Percentiles rank a stretch among this genome's conserved stretches.
phyloP scores from a whole-genome alignment of 2,113 vertebrate species.

The Hypanus sabinus region DNA sequence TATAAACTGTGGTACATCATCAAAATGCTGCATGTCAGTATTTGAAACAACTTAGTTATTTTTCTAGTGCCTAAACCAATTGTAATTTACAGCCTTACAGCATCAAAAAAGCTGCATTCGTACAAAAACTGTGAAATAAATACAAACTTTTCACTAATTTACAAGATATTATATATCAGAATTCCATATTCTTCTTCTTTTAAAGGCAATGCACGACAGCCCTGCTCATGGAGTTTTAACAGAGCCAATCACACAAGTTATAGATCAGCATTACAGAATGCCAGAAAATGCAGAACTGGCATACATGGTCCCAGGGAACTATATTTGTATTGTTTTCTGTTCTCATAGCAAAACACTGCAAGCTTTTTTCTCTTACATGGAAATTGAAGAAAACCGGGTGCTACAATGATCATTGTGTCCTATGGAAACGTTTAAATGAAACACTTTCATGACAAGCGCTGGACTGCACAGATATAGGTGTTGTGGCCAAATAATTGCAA shows the following conservation, averaged over 20 bases:
- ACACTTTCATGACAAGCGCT: background rate
- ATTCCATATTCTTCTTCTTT: background rate
- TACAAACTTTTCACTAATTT: too few relatives aligned
- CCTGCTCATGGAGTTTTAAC: background rate
- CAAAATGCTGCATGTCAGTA: too few relatives aligned
- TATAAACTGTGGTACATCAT: too few relatives aligned
- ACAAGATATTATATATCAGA: too few relatives aligned
- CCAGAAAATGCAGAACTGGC: background rate
- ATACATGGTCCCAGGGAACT: background rate
- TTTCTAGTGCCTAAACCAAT: too few relatives aligned
- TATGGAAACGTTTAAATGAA: background rate
- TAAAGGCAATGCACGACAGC: background rate
- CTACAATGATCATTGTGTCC: background rate
- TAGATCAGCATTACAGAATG: background rate
- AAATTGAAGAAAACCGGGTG: background rate
- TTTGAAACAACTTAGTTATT: too few relatives aligned
- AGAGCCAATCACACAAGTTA: background rate
- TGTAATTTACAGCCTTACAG: too few relatives aligned
- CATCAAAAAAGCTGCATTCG: too few relatives aligned
- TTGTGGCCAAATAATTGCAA: background rate
- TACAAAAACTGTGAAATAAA: too few relatives aligned
- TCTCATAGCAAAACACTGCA: background rate
- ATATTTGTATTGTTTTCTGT: background rate
- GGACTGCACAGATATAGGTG: background rate
- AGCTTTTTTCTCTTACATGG: background rate